Evolutionary conservation across 2,113 vertebrate genomes (phyloP).

Genomic region (Alces alces): DNA sequence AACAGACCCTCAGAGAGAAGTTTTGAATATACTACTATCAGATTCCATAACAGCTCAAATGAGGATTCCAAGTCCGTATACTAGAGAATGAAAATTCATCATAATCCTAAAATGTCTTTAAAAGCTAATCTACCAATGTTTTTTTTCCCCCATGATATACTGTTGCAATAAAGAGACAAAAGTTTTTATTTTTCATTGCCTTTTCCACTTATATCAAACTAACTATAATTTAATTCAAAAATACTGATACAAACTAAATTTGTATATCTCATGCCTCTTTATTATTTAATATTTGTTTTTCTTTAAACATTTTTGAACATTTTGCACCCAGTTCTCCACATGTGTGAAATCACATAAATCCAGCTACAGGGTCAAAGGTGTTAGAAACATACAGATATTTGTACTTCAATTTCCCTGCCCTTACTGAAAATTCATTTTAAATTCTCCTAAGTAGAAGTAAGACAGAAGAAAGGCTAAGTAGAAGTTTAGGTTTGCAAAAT

Average conservation of each 20-base stretch:
- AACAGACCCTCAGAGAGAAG: not conserved
- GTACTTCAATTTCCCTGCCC: not conserved
- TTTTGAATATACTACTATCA: not conserved
- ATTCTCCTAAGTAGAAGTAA: not conserved
- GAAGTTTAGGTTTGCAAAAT: not conserved
- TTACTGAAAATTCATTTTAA: not conserved
- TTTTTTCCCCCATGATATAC: not conserved
- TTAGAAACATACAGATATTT: not conserved
- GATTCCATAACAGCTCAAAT: not conserved
- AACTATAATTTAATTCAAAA: not conserved
- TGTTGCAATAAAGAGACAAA: not conserved
- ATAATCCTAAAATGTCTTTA: slow-evolving; percentile 6
- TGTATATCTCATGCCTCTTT: not conserved
- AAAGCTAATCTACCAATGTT: slow-evolving; percentile 1
- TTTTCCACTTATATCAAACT: not conserved
- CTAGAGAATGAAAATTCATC: slow-evolving; percentile 12
- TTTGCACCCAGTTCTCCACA: not conserved
- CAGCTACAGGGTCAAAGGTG: not conserved
- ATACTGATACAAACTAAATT: not conserved
- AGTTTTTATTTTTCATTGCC: not conserved
- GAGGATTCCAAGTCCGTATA: not conserved
- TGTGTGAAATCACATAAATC: not conserved
- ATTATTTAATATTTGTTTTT: not conserved
- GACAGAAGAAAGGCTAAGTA: not conserved
- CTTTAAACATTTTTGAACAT: not conserved